Conservation (phyloP, 2,888 invertebrate genomes). For the Leptopilina syphax region DNA sequence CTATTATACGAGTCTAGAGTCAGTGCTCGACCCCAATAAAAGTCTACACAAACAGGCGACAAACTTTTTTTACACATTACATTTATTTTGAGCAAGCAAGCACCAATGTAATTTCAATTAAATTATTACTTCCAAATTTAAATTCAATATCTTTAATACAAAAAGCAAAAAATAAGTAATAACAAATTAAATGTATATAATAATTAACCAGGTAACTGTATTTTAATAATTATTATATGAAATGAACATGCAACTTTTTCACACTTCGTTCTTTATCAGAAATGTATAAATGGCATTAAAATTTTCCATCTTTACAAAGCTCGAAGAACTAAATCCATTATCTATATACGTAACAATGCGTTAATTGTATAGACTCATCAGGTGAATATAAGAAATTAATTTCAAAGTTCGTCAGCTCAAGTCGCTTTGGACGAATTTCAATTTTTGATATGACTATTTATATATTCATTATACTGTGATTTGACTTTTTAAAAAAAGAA, state of each 20-base stretch:
- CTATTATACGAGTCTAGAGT: conserved; percentile 20
- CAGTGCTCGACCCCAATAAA: conserved; percentile 37
- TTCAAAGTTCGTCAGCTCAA: no score
- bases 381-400: conserved; percentile 14
- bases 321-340: conserved; percentile 49
- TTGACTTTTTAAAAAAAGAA: no score
- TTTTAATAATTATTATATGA: not conserved
- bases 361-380: not conserved
- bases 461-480: no score
- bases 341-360: conserved; percentile 45
- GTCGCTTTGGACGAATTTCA: no score
- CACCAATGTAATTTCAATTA: no score
- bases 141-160: no score
- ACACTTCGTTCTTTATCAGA: conserved; percentile 41
- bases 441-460: no score
- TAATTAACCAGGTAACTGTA: not conserved
- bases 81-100: not conserved
- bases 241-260: not conserved
- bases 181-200: not conserved
- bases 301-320: conserved; percentile 61
- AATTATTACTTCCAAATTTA: no score
- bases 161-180: not conserved
- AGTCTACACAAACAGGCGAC: not conserved
- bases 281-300: conserved; percentile 59
- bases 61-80: not conserved